Evolutionary conservation across 2,888 invertebrate species (phyloP).

Genomic region (Lasioglossum lativentre): DNA sequence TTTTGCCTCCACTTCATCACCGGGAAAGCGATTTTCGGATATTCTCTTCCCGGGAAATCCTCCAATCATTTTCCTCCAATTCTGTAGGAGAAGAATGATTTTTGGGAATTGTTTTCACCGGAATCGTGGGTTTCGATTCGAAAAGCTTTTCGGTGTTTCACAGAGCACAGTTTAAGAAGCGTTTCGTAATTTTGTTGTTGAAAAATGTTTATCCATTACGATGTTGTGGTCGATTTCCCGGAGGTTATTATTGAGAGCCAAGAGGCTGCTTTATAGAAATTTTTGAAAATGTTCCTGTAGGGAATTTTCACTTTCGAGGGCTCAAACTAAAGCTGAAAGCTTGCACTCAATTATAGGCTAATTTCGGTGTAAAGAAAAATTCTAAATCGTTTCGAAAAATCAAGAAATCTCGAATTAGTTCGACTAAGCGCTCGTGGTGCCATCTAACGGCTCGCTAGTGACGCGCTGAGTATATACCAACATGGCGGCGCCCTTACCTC

Average conservation of each 20-base stretch:
- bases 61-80: background rate
- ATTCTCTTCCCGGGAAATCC: background rate
- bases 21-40: background rate
- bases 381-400: background rate
- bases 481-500: no score
- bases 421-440: no score
- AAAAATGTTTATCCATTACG: background rate
- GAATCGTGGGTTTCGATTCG: no score
- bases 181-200: no score
- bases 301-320: background rate
- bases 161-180: no score
- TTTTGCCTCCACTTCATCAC: background rate
- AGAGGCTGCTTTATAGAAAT: background rate
- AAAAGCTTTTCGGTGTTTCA: no score
- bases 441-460: no score
- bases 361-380: background rate
- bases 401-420: background rate
- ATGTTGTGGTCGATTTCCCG: background rate
- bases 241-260: no score
- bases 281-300: background rate
- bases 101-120: background rate
- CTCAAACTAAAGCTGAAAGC: background rate
- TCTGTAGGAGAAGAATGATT: no score
- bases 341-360: accelerated
- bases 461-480: no score